Percentiles rank a stretch among this genome's conserved stretches.
These are phyloP conservation scores for Schrankia costaestrigalis DNA, from an alignment of 2,888 invertebrate species.

Conservation along the genomic window DNA sequence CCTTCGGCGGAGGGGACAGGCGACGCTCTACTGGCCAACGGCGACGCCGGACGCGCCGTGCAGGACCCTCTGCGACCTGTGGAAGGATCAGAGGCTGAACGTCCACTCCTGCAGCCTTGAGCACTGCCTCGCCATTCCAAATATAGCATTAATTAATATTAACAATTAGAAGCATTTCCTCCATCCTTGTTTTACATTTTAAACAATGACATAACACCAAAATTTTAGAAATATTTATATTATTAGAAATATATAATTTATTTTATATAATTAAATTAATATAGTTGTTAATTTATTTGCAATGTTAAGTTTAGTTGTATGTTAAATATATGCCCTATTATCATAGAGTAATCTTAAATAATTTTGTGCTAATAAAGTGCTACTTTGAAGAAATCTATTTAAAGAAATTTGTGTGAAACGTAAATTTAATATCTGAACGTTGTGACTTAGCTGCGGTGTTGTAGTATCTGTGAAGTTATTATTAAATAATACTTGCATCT, in stretches of 20 bases:
- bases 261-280: too few relatives aligned
- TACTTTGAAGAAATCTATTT: too few relatives aligned
- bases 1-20: slow-evolving; percentile 26
- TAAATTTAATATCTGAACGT: too few relatives aligned
- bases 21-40: slow-evolving; percentile 46
- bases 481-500: too few relatives aligned
- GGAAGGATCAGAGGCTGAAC: slow-evolving; percentile 20
- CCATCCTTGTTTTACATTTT: slow-evolving; percentile 3
- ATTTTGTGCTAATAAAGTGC: too few relatives aligned
- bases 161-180: slow-evolving; percentile 3
- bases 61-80: slow-evolving; percentile 15
- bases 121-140: slow-evolving; percentile 14
- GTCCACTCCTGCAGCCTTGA: slow-evolving; percentile 33
- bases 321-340: too few relatives aligned
- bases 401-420: too few relatives aligned
- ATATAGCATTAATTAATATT: slow-evolving; percentile 6
- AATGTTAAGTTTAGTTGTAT: too few relatives aligned
- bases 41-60: slow-evolving; percentile 17
- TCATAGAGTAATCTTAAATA: too few relatives aligned
- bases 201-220: slow-evolving; percentile 15
- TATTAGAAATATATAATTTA: neutral
- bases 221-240: slow-evolving; percentile 1
- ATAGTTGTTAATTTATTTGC: neutral
- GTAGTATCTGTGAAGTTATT: too few relatives aligned
- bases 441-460: too few relatives aligned